Percentiles rank a stretch among this genome's conserved stretches.
phyloP scores from a whole-genome alignment of 2,113 vertebrate species.

The Erythrocercus mccallii region DNA sequence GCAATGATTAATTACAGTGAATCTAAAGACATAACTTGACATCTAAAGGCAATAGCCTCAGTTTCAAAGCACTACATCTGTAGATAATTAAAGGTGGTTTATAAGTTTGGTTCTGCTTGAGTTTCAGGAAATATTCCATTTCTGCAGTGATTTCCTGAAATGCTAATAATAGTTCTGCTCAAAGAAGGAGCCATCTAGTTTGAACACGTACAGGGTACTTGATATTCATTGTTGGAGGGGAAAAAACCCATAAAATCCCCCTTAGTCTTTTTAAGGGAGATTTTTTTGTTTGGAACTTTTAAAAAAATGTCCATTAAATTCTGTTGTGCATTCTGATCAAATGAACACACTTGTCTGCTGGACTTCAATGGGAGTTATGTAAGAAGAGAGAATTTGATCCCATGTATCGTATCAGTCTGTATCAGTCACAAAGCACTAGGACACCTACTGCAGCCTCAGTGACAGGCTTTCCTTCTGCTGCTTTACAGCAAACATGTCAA shows the following conservation, averaged over 20 bases:
- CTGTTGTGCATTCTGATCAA: constrained; percentile 47
- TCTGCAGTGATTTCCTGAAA: constrained; percentile 50
- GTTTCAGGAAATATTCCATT: constrained; percentile 55
- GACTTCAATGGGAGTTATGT: constrained; percentile 42
- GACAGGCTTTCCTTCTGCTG: constrained; percentile 49
- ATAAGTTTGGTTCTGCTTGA: constrained; percentile 42
- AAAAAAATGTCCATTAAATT: constrained; percentile 22
- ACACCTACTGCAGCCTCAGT: constrained; percentile 38
- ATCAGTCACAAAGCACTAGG: constrained; percentile 36
- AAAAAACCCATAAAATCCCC: not conserved
- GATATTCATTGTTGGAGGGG: not conserved
- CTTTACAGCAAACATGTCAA: constrained; percentile 62
- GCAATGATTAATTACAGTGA: constrained; percentile 37
- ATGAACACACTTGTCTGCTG: not conserved
- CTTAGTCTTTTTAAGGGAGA: not conserved
- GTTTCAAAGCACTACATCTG: constrained; percentile 55
- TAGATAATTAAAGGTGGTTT: constrained; percentile 55
- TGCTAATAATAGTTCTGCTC: constrained; percentile 48
- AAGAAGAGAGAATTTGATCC: constrained; percentile 25
- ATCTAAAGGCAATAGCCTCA: constrained; percentile 51
- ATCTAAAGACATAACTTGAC: constrained; percentile 65
- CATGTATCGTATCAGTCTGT: not conserved
- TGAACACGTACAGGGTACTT: not conserved
- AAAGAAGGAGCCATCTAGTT: not conserved
- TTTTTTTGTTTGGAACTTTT: constrained; percentile 13